Conservation (phyloP, 2,888 invertebrate species). For the Atethmia centrago region DNA sequence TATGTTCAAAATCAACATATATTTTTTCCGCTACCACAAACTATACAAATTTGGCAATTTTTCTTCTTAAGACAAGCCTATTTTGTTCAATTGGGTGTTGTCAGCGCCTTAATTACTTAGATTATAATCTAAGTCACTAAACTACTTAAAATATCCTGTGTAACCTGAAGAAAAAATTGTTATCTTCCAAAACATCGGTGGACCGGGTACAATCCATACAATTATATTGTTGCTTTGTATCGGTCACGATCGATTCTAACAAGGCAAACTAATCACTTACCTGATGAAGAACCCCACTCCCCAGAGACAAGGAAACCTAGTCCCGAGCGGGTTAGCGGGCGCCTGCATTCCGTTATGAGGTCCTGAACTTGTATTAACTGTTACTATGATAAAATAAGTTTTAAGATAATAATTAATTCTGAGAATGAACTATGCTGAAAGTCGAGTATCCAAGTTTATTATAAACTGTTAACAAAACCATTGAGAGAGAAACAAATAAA, state of each 20-base stretch:
- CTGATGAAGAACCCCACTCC: conserved; percentile 3
- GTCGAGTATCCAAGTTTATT: neutral
- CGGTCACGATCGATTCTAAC: neutral
- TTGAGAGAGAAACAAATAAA: no score
- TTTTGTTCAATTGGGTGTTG: no score
- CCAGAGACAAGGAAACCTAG: conserved; percentile 1
- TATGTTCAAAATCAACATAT: no score
- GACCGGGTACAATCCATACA: neutral
- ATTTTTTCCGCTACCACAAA: no score
- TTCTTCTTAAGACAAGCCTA: no score
- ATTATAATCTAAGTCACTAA: no score
- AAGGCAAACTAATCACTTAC: conserved; percentile 19
- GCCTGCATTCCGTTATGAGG: neutral
- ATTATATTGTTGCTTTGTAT: neutral
- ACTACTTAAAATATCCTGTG: no score
- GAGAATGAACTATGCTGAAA: neutral
- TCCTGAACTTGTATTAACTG: neutral
- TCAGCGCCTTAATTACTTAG: no score
- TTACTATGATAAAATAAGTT: neutral
- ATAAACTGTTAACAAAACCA: neutral
- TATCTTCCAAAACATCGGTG: no score
- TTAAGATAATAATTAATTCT: neutral
- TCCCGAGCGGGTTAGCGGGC: neutral
- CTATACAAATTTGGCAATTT: no score
- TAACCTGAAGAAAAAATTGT: no score